Base-by-base conservation (phyloP, 2,888 invertebrate species). In the Cantharis lateralis region DNA sequence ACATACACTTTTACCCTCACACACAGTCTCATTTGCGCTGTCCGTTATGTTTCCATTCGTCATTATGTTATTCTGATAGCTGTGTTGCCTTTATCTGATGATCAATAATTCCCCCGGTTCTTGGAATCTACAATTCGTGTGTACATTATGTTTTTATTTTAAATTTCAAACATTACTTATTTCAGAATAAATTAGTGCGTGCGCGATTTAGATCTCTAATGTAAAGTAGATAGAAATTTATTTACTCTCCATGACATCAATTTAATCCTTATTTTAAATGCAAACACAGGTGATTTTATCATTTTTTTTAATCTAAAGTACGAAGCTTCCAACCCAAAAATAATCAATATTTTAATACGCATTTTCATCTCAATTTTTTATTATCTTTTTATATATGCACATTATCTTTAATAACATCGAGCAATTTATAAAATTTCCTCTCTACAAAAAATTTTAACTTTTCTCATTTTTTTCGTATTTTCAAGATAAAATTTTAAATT, bases 31-130 rank as follows among this genome's bases (percentile, higher is more conserved):
- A 86, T 86, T 87, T 86, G 85, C 85, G 85, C 85, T 86, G 85
- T 85, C 86, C 85, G 86, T 87, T 87, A 86, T 87, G 86, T 87
- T 87, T 87, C 85, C 86, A 86, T 86, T 86, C 86, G 85, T 87
- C 86, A 87, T 87, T 87, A 87, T 87, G 84, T 86, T 86, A 83
- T 87, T 87, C 85, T 85, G 85, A 86, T 86, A 85, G 85, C 85
- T 83, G 83, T 84, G 85, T 85, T 84, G 85, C 85, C 84, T 87
- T 86, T 87, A 87, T 87, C 86, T 86, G 83, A 86, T 87, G 87
- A 88, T 88, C 87, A 87, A 87, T 87, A 88, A 86, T 87, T 87
- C 84, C 84, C 85, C 84, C 80, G 78, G 84, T 85, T 85, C 84
- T 83, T 82, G 82, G 84, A 85, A 86, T 84, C 84, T 82, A 82